Conservation (phyloP, 2,797 vertebrate species). For the Fistularia commersonii region DNA sequence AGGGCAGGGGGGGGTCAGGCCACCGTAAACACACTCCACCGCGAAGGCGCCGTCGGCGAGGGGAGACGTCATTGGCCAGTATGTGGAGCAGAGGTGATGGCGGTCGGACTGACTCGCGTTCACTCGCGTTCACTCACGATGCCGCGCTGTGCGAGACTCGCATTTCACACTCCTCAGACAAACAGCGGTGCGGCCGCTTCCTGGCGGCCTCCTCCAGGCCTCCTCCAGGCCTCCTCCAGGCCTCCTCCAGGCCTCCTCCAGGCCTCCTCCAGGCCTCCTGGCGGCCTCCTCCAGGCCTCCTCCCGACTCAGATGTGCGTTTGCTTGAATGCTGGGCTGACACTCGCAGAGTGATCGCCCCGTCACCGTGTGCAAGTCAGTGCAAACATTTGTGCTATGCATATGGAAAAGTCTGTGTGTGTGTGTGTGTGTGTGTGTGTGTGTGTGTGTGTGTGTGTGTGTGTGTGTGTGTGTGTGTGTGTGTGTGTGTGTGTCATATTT, state of each 20-base stretch:
- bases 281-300: no score
- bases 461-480: neutral
- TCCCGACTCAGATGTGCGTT: no score
- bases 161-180: no score
- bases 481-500: conserved; percentile 18
- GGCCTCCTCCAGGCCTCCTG: no score
- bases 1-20: conserved; percentile 17
- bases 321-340: conserved; percentile 1
- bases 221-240: no score
- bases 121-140: no score
- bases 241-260: no score
- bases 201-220: no score
- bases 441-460: conserved; percentile 1
- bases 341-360: neutral
- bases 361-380: conserved; percentile 10
- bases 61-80: conserved; percentile 46
- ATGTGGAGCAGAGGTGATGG: conserved; percentile 34
- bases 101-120: no score
- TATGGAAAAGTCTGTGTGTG: conserved; percentile 26
- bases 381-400: conserved; percentile 14
- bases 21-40: conserved; percentile 38
- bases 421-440: conserved; percentile 12
- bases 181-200: no score
- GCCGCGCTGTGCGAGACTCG: no score
- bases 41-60: conserved; percentile 52